Evolutionary conservation across 2,797 vertebrate species (phyloP).

Genomic region (Mareca strepera): DNA sequence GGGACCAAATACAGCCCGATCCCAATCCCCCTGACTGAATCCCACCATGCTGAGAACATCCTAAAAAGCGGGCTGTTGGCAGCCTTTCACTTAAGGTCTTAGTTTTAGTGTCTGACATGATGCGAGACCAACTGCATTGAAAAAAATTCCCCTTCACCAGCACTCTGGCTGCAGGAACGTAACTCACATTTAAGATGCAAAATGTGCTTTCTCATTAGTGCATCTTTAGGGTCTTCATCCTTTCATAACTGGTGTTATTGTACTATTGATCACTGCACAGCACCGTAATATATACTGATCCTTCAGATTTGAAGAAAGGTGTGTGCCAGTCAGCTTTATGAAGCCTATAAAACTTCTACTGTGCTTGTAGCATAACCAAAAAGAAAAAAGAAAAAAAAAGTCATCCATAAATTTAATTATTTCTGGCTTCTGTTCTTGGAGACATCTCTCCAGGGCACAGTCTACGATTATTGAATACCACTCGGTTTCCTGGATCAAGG

Average conservation of each 20-base stretch:
- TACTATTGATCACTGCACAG: background rate
- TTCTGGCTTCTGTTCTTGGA: constrained; percentile 49
- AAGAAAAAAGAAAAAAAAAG: constrained; percentile 17
- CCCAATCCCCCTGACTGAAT: background rate
- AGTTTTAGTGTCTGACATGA: background rate
- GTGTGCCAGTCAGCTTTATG: constrained; percentile 52
- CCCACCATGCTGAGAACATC: background rate
- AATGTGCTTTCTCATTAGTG: constrained; percentile 5
- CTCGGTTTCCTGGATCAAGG: constrained; percentile 7
- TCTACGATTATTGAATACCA: constrained; percentile 14
- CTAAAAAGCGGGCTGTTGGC: background rate
- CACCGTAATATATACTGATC: background rate
- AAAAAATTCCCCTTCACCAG: background rate
- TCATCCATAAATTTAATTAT: constrained; percentile 64
- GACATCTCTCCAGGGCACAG: constrained; percentile 30
- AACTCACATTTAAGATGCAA: background rate
- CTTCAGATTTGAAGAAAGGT: background rate
- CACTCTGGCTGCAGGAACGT: background rate
- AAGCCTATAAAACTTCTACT: constrained; percentile 51
- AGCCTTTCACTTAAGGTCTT: background rate
- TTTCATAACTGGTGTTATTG: background rate
- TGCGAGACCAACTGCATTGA: background rate
- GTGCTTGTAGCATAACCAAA: constrained; percentile 45
- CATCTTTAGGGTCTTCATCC: background rate
- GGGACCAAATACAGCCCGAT: background rate